Conservation (phyloP, 2,888 invertebrate species). For the Coenonympha arcania region DNA sequence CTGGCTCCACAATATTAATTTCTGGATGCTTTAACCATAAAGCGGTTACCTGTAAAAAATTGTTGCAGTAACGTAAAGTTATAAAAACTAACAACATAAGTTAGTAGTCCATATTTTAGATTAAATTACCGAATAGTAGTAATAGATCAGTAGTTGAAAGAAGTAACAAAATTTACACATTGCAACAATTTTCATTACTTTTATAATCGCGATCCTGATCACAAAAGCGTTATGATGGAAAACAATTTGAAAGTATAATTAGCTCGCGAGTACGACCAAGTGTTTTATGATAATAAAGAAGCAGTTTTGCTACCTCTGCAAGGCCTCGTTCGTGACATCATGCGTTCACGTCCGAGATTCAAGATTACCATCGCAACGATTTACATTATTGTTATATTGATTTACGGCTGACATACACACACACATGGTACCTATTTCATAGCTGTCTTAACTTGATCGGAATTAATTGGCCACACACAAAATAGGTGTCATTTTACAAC, state of each 20-base stretch:
- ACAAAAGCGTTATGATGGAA: constrained; percentile 5
- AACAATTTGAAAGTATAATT: constrained; percentile 10
- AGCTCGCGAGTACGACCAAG: constrained; percentile 1
- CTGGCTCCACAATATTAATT: too few relatives aligned
- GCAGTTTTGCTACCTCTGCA: constrained; percentile 27
- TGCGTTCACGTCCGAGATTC: constrained; percentile 49
- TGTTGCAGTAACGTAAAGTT: too few relatives aligned
- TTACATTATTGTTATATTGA: constrained; percentile 67
- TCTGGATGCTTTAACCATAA: too few relatives aligned
- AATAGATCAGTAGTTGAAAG: too few relatives aligned
- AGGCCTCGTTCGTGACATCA: constrained; percentile 54
- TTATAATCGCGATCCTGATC: constrained; percentile 7
- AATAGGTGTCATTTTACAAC: constrained; percentile 5
- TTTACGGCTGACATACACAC: constrained; percentile 42
- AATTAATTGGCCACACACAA: constrained; percentile 57
- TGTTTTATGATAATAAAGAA: constrained; percentile 24
- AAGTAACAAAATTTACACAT: not conserved
- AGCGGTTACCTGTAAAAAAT: too few relatives aligned
- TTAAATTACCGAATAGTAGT: too few relatives aligned
- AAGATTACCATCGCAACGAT: constrained; percentile 64
- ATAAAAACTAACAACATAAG: too few relatives aligned
- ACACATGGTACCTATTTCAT: constrained; percentile 33
- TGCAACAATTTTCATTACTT: not conserved
- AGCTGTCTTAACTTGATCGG: constrained; percentile 44
- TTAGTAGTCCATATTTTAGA: too few relatives aligned